Evolutionary conservation across 2,113 vertebrate genomes (phyloP), one percentile per base, ranked within the genome.

Genomic region (Burhinus oedicnemus): DNA sequence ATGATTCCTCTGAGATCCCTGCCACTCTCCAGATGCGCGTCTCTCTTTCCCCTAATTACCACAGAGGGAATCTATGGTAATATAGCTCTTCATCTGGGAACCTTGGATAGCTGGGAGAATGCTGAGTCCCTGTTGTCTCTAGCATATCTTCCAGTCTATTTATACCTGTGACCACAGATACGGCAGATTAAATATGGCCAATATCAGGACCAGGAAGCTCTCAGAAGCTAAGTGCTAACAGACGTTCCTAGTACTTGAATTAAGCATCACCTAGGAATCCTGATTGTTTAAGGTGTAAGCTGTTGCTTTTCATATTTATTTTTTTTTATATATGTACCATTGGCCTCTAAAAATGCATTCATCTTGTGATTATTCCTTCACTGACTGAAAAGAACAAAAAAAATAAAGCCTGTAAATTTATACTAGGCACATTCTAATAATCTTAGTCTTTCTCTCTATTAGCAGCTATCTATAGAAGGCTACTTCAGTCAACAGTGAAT

Each of bases 21-120:
- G 38, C 20, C 22, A 5, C 40, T 30, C 30, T 75, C 51, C 61
- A 91, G 45, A 69, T 2, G 2, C 26, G 30, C 10, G 4, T 34
- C 15, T 66, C 51, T 52, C 55, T 69, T 8, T 51, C 66, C 42
- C 64, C 51, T 20, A 62, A 51, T 4, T 7, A 26, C 45, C 32
- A 3, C 0, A 78, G 42, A 62, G 13, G 11, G 6, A 36, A 15
- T 34, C 34, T 22, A 0, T 49, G 54, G 16, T 30, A 62, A 26
- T 3, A 13, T 0, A 65, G 15, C 7, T 80, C 36, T 40, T 32
- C 55, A 57, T 4, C 44, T 69, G 45, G 40, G 6, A 64, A 14
- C 23, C 34, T 4, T 16, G 26, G 32, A 15, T 2, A 36, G 17
- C 20, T 72, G 49, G 57, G 26, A 72, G 21, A 79, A 65, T 25